A percentile compares a stretch with the other conserved stretches of the same genome.
phyloP scores from a whole-genome alignment of 2,888 invertebrate genomes.

The Leucophenga maculata region DNA sequence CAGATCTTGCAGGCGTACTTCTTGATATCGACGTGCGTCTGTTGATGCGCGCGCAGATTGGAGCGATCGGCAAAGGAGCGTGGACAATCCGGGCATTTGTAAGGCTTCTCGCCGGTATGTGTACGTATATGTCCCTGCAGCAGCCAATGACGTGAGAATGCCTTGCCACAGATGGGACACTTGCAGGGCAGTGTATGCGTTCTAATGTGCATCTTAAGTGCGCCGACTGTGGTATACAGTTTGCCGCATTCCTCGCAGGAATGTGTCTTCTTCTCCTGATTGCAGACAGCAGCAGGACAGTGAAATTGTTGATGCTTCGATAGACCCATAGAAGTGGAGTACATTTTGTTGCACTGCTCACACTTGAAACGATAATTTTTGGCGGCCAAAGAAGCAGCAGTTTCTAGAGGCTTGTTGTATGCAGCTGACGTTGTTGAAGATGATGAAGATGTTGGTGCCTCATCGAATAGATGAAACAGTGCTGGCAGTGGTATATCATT shows the following conservation, averaged over 20 bases:
- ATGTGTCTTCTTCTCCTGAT: slow-evolving; percentile 85
- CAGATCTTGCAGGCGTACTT: slow-evolving; percentile 70
- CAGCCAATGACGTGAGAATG: slow-evolving; percentile 71
- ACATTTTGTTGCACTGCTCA: slow-evolving; percentile 93
- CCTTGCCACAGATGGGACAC: slow-evolving; percentile 71
- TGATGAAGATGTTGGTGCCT: slow-evolving; percentile 50
- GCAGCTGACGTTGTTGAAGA: slow-evolving; percentile 33
- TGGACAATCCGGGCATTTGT: slow-evolving; percentile 69
- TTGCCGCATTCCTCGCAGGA: slow-evolving; percentile 70
- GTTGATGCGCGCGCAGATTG: slow-evolving; percentile 71
- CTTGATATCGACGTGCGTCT: slow-evolving; percentile 71
- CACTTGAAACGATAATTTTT: slow-evolving; percentile 83
- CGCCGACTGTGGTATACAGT: slow-evolving; percentile 69
- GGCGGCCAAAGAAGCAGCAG: slow-evolving; percentile 27
- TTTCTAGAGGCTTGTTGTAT: slow-evolving; percentile 34
- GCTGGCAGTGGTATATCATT: slow-evolving; percentile 69
- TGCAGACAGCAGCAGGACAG: slow-evolving; percentile 87
- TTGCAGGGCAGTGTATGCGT: slow-evolving; percentile 71
- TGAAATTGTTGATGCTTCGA: slow-evolving; percentile 97
- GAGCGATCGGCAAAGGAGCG: slow-evolving; percentile 72
- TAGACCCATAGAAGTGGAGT: slow-evolving; percentile 95
- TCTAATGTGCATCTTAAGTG: slow-evolving; percentile 71
- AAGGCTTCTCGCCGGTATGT: slow-evolving; percentile 71
- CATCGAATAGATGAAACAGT: slow-evolving; percentile 62
- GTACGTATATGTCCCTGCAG: slow-evolving; percentile 71